Evolutionary conservation across 2,888 invertebrate genomes (phyloP), one percentile per base, ranked within the genome.

Genomic region (Thecophora atra): DNA sequence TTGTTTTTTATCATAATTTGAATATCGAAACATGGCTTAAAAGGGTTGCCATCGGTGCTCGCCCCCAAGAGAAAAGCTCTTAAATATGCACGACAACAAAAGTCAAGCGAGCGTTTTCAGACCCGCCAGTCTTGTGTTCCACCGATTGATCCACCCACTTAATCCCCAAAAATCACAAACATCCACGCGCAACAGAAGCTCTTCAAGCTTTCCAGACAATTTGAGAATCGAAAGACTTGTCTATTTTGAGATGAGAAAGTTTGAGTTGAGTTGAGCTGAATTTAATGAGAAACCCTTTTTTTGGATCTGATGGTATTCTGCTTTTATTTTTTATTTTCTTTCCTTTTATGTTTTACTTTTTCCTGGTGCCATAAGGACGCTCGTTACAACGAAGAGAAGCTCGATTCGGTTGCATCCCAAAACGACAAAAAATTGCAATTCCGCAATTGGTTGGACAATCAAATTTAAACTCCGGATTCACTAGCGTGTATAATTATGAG

Each of bases 401-500:
- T n/a, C n/a, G n/a, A 60, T 30, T 4, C 47, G 47, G 11, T 1
- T 47, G 47, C 17, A 47, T 37, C 63, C 42, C 19, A 21, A 63
- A 42, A 63, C 17, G 56, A 42, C 19, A 21, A 24, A 28, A n/a
- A 69, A 69, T 47, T 69, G 69, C 60, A 62, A 60, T 47, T 69
- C 62, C 52, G 81, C 81, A 81, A n/a, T n/a, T n/a, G n/a, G n/a
- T n/a, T n/a, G n/a, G n/a, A n/a, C n/a, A n/a, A 81, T 81, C 81
- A 81, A 81, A 81, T 81, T n/a, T 81, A 80, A 80, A 80, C 81
- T 80, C 79, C 78, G 78, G 79, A 81, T 79, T 81, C 81, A 81
- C 80, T 80, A 81, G 81, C 79, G 81, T 81, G 81, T 81, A 81
- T 79, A 81, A 81, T 81, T 81, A 81, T 81, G 79, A 81, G 81